A percentile compares a stretch with the other conserved stretches of the same genome.
These are phyloP conservation scores for Spheniscus mendiculus DNA, from an alignment of 2,113 vertebrate species.

Conservation along the genomic window DNA sequence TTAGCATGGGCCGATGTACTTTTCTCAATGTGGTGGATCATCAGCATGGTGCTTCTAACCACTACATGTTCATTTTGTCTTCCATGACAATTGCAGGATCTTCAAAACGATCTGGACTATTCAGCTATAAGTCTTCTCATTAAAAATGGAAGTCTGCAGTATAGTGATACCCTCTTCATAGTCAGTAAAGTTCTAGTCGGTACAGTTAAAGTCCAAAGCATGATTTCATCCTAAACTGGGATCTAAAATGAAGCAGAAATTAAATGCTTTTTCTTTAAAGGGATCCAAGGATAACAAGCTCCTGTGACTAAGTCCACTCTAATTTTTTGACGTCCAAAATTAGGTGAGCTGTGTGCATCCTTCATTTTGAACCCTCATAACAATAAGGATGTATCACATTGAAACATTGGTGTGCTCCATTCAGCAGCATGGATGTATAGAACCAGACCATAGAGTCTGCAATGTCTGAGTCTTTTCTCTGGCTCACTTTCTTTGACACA, in stretches of 20 bases:
- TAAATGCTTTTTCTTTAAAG: not conserved
- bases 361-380: not conserved
- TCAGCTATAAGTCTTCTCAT: not conserved
- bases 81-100: not conserved
- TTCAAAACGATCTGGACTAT: not conserved
- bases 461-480: not conserved
- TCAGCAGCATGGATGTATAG: not conserved
- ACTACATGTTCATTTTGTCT: not conserved
- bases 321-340: not conserved
- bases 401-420: not conserved
- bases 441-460: not conserved
- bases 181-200: not conserved
- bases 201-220: not conserved
- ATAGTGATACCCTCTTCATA: not conserved
- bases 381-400: not conserved
- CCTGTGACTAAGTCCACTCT: not conserved
- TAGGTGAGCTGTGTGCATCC: not conserved
- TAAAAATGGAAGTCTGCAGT: not conserved
- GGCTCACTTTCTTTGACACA: not conserved
- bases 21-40: not conserved
- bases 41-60: not conserved
- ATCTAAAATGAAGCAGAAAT: not conserved
- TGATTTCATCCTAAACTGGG: not conserved
- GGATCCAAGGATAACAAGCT: not conserved
- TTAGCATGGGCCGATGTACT: not conserved